Percentiles rank a stretch among this genome's conserved stretches.
phyloP scores from a whole-genome alignment of 1,140 invertebrate species.

The Aporrectodea caliginosa region DNA sequence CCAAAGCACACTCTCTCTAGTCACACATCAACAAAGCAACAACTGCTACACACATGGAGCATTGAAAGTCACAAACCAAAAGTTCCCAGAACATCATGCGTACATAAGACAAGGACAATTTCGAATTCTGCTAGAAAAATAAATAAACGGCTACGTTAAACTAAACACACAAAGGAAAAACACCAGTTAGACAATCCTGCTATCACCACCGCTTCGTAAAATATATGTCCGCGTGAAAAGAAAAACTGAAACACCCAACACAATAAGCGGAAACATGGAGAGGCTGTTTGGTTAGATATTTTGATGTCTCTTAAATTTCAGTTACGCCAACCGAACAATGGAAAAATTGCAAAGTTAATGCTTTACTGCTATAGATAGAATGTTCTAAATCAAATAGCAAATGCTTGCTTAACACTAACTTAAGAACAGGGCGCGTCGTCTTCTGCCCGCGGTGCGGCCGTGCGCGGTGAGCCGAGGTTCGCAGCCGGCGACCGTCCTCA shows the following conservation, averaged over 20 bases:
- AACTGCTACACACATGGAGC: too few species aligned
- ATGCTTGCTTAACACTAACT: background rate
- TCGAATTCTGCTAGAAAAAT: too few species aligned
- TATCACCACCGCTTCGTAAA: background rate
- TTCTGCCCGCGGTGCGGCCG: background rate
- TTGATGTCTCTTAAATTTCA: background rate
- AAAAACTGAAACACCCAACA: background rate
- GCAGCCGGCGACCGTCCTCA: background rate
- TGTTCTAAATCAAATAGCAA: slow-evolving; percentile 3
- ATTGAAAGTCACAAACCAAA: too few species aligned
- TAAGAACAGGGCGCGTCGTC: background rate
- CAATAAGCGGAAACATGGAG: background rate
- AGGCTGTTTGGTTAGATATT: background rate
- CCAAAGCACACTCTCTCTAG: too few species aligned
- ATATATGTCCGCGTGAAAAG: background rate
- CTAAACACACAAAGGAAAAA: background rate
- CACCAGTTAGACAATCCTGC: background rate
- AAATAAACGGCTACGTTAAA: background rate
- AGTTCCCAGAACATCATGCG: too few species aligned
- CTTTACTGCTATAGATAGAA: background rate
- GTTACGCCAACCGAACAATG: background rate
- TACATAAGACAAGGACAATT: too few species aligned
- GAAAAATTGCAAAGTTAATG: background rate
- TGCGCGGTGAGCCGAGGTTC: too few species aligned
- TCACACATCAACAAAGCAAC: too few species aligned